These are phyloP conservation scores for Enteromius radiatus DNA, from an alignment of 2,797 vertebrate genomes.

Conservation along the genomic window DNA sequence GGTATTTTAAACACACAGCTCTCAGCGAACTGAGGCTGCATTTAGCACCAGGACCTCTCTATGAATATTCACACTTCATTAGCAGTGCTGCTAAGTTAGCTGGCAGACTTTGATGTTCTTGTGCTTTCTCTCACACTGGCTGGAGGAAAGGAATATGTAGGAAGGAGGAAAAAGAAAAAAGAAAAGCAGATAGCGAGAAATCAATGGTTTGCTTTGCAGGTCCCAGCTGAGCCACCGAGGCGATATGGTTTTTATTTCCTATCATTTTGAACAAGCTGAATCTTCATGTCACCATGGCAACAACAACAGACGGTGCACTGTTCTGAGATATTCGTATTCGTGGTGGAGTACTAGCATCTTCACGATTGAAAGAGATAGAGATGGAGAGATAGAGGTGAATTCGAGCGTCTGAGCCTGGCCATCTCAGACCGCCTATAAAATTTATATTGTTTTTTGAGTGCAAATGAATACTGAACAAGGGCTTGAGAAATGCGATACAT, in stretches of 20 bases:
- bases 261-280: conserved; percentile 79
- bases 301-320: conserved; percentile 65
- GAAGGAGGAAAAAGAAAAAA: conserved; percentile 35
- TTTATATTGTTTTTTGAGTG: not conserved
- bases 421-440: conserved; percentile 25
- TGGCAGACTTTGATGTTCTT: conserved; percentile 70
- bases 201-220: conserved; percentile 53
- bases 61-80: conserved; percentile 77
- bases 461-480: not conserved
- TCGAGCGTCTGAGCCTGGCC: not conserved
- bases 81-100: conserved; percentile 66
- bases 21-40: conserved; percentile 28
- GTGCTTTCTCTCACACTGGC: conserved; percentile 31
- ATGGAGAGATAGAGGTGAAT: conserved; percentile 34
- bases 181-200: conserved; percentile 47
- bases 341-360: conserved; percentile 43
- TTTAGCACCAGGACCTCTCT: conserved; percentile 53
- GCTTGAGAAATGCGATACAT: not conserved
- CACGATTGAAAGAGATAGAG: conserved; percentile 25
- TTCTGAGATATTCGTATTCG: conserved; percentile 52
- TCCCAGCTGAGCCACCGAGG: conserved; percentile 54
- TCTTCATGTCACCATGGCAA: conserved; percentile 83
- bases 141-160: conserved; percentile 36
- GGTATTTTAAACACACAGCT: conserved; percentile 52
- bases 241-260: conserved; percentile 48